Evolutionary conservation across 2,888 invertebrate species (phyloP).

Genomic region (Cephus sareptanus): DNA sequence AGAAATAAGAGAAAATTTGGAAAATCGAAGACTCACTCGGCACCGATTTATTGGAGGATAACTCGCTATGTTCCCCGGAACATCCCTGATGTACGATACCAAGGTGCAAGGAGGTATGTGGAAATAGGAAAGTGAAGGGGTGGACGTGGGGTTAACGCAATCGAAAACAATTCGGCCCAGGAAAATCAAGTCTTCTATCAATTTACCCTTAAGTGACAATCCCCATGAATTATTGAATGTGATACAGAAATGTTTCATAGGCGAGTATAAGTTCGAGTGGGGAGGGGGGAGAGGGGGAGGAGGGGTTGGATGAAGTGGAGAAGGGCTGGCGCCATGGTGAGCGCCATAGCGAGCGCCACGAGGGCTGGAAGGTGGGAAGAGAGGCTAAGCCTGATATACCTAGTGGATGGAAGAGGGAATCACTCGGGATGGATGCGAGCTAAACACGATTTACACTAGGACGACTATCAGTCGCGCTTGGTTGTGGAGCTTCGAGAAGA

Average conservation of each 20-base stretch:
- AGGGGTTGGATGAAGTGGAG: conserved; percentile 6
- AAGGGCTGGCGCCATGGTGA: conserved; percentile 22
- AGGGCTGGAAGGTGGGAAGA: conserved; percentile 1
- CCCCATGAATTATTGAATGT: conserved; percentile 47
- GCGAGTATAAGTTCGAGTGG: not conserved
- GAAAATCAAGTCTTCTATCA: conserved; percentile 30
- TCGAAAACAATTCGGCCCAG: not conserved
- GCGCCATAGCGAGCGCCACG: conserved; percentile 15
- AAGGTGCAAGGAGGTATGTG: not conserved
- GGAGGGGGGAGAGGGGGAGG: not conserved
- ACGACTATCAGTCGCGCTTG: conserved; percentile 23
- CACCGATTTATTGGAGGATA: not conserved
- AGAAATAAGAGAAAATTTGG: not conserved
- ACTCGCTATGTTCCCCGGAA: not conserved
- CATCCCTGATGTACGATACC: not conserved
- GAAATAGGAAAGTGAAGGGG: not conserved
- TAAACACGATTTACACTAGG: conserved; percentile 63
- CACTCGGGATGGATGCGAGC: conserved; percentile 53
- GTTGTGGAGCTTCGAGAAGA: conserved; percentile 8
- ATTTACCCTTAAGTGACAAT: conserved; percentile 49
- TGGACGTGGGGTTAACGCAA: not conserved
- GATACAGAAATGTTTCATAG: conserved; percentile 26
- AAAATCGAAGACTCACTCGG: not conserved
- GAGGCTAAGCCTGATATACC: conserved; percentile 1
- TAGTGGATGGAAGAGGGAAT: conserved; percentile 30